A percentile compares a stretch with the other conserved stretches of the same genome.
phyloP scores from a whole-genome alignment of 2,888 invertebrate species.

The Lochmaea capreae region DNA sequence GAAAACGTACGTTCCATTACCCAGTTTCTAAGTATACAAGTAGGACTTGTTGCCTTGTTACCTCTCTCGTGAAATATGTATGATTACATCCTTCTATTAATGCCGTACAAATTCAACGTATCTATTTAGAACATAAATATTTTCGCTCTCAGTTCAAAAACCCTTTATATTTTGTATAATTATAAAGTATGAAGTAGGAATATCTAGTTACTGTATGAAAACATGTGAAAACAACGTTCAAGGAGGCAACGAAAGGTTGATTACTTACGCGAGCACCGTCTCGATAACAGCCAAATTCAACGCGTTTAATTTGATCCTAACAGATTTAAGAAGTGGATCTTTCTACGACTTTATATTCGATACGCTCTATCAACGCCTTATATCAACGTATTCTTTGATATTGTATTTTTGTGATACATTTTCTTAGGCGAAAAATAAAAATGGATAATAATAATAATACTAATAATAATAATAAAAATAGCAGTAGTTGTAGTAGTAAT shows the following conservation, averaged over 20 bases:
- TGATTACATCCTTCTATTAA: too few species aligned
- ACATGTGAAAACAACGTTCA: slow-evolving; percentile 35
- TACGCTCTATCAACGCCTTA: slow-evolving; percentile 12
- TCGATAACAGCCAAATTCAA: slow-evolving; percentile 52
- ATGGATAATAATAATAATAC: too few species aligned
- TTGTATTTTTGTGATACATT: not conserved
- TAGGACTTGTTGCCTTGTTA: too few species aligned
- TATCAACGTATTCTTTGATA: not conserved
- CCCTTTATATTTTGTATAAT: slow-evolving; percentile 47
- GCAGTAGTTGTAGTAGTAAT: too few species aligned
- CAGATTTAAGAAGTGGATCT: slow-evolving; percentile 29
- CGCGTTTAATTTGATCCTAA: slow-evolving; percentile 53
- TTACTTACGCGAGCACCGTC: slow-evolving; percentile 41
- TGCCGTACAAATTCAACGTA: not conserved
- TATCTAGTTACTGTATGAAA: slow-evolving; percentile 44
- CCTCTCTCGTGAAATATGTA: too few species aligned
- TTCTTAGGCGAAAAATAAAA: too few species aligned
- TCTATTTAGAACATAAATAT: not conserved
- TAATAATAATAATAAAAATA: too few species aligned
- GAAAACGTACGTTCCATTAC: too few species aligned
- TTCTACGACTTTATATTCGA: slow-evolving; percentile 2
- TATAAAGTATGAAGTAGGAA: slow-evolving; percentile 47
- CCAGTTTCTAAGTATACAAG: too few species aligned
- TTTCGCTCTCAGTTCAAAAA: slow-evolving; percentile 40
- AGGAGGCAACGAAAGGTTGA: slow-evolving; percentile 50